Conservation (phyloP, 2,797 vertebrate genomes). For the Neostethus bicornis region DNA sequence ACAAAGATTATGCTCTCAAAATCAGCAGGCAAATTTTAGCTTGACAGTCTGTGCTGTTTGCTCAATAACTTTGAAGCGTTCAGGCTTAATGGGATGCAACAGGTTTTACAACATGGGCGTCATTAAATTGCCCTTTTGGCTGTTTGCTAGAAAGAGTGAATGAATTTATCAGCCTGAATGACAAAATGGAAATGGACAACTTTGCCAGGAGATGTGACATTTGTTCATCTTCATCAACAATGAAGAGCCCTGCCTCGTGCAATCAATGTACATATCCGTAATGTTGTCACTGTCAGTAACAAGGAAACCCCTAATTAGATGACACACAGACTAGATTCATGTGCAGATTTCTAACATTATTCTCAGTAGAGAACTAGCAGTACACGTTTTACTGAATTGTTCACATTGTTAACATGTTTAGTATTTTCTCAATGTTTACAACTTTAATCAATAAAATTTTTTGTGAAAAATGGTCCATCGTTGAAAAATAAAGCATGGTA, state of each 20-base stretch:
- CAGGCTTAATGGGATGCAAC: not conserved
- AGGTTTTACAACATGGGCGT: not conserved
- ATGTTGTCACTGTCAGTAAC: not conserved
- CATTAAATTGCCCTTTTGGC: not conserved
- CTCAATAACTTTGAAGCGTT: not conserved
- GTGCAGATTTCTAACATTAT: too few species aligned
- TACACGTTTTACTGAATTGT: too few species aligned
- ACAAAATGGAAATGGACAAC: not conserved
- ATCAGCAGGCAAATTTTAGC: too few species aligned
- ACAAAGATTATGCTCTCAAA: too few species aligned
- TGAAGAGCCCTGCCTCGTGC: not conserved
- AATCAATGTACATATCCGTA: not conserved
- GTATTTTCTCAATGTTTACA: not conserved
- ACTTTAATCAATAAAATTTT: not conserved
- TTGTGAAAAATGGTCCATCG: not conserved
- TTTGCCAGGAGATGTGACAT: not conserved
- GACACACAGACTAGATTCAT: too few species aligned
- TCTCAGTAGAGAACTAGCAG: too few species aligned
- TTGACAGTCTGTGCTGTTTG: not conserved
- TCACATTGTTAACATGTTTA: too few species aligned
- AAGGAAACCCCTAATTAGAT: not conserved
- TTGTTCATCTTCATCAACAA: not conserved
- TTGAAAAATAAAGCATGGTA: not conserved
- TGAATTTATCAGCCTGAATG: not conserved
- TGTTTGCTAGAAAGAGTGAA: not conserved